phyloP scores from a whole-genome alignment of 2,797 vertebrate genomes.

The Poecile montanus region DNA sequence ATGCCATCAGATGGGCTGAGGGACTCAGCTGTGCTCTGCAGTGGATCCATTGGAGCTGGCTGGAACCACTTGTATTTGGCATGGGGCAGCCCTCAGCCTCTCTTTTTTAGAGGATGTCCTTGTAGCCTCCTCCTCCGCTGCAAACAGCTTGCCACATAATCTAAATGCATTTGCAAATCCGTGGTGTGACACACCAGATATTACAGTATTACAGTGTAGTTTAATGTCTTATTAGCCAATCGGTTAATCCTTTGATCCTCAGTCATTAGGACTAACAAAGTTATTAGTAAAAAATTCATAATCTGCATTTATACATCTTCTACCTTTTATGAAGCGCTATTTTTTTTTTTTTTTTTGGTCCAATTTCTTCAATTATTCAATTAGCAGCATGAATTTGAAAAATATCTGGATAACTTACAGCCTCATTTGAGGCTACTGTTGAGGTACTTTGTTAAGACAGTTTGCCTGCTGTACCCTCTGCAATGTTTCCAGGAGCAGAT shows the following conservation, averaged over 20 bases:
- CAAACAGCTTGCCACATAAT: not conserved
- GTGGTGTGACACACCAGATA: not conserved
- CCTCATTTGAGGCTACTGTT: not conserved
- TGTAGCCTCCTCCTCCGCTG: not conserved
- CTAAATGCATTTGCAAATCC: not conserved
- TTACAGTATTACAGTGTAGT: not conserved
- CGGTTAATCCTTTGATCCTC: not conserved
- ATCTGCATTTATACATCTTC: not conserved
- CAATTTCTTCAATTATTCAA: not conserved
- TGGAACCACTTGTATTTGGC: not conserved
- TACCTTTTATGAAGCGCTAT: fast-evolving
- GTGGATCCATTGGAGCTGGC: not conserved
- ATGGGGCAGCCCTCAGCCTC: not conserved
- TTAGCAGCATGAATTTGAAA: not conserved
- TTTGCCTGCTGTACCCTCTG: not conserved
- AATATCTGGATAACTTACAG: not conserved
- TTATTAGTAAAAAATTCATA: not conserved
- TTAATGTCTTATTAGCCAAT: not conserved
- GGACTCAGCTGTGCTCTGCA: not conserved
- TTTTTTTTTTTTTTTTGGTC: not conserved
- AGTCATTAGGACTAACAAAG: not conserved
- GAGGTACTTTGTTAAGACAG: not conserved
- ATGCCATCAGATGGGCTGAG: not conserved
- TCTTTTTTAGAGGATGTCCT: not conserved
- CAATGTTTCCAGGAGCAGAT: not conserved